Percentiles rank a stretch among this genome's conserved stretches.
phyloP scores from a whole-genome alignment of 2,888 invertebrate species.

The Eupeodes luniger region DNA sequence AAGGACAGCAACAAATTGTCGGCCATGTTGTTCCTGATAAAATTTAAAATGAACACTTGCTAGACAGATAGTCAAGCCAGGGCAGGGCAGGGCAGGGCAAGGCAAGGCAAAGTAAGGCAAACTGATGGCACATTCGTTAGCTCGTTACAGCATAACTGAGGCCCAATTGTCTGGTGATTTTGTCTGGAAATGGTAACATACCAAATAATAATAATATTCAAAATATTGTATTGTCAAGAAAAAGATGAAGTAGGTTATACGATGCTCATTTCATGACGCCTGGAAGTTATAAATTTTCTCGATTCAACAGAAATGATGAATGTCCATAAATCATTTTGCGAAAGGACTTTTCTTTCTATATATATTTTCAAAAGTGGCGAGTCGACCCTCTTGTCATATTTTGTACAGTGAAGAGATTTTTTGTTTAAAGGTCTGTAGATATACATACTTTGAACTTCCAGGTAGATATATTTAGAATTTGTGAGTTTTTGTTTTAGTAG shows the following conservation, averaged over 20 bases:
- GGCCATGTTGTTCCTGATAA: slow-evolving; percentile 53
- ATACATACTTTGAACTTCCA: no score
- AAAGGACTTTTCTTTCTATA: slow-evolving; percentile 42
- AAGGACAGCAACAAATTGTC: slow-evolving; percentile 63
- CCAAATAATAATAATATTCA: slow-evolving; percentile 16
- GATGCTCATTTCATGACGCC: slow-evolving; percentile 18
- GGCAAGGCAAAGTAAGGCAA: no score
- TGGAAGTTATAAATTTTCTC: slow-evolving; percentile 81
- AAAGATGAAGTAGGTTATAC: slow-evolving; percentile 33
- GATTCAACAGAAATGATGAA: slow-evolving; percentile 83
- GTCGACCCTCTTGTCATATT: slow-evolving; percentile 12
- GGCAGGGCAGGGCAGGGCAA: no score
- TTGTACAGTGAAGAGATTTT: not conserved
- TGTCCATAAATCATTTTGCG: slow-evolving; percentile 81
- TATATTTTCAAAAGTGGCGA: slow-evolving; percentile 33
- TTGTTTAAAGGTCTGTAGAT: no score
- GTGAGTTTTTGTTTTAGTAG: no score
- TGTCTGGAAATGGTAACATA: slow-evolving; percentile 21
- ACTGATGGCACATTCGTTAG: slow-evolving; percentile 23
- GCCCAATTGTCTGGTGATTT: slow-evolving; percentile 49
- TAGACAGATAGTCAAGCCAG: slow-evolving; percentile 29
- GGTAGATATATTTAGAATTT: no score
- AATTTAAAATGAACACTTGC: slow-evolving; percentile 55
- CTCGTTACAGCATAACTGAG: slow-evolving; percentile 27
- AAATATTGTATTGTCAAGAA: not conserved